Evolutionary conservation across 2,888 invertebrate genomes (phyloP).

Genomic region (Scaptodrosophila latifasciaeformis): DNA sequence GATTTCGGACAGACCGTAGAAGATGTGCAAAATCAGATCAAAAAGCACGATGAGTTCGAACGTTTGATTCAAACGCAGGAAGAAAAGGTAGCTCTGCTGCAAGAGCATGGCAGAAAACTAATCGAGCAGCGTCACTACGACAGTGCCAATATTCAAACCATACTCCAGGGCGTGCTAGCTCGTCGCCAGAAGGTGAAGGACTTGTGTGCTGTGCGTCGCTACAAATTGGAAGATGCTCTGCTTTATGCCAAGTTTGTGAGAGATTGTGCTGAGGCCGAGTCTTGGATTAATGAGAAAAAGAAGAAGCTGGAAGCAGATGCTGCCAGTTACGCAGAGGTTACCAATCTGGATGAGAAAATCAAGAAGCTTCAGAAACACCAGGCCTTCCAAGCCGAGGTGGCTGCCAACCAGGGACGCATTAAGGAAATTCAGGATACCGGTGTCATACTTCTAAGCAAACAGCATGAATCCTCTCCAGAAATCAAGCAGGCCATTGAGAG

Average conservation of each 20-base stretch:
- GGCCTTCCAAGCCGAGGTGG: slow-evolving; percentile 93
- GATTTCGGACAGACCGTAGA: slow-evolving; percentile 88
- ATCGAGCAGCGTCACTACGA: slow-evolving; percentile 94
- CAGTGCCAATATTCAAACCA: slow-evolving; percentile 84
- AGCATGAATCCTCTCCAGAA: slow-evolving; percentile 82
- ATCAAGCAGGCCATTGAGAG: slow-evolving; percentile 83
- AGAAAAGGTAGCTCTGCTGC: slow-evolving; percentile 87
- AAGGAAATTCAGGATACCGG: slow-evolving; percentile 86
- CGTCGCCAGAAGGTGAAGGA: slow-evolving; percentile 81
- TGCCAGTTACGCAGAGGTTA: slow-evolving; percentile 80
- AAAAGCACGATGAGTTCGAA: slow-evolving; percentile 96
- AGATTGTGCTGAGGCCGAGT: slow-evolving; percentile 92
- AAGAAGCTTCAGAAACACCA: slow-evolving; percentile 96
- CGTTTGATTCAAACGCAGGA: slow-evolving; percentile 90
- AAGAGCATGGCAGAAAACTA: slow-evolving; percentile 90
- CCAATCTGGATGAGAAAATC: slow-evolving; percentile 94
- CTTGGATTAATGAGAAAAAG: slow-evolving; percentile 94
- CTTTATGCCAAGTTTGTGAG: slow-evolving; percentile 93
- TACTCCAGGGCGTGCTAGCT: slow-evolving; percentile 84
- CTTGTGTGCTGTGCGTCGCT: slow-evolving; percentile 81
- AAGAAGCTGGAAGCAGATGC: slow-evolving; percentile 90
- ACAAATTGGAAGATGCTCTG: slow-evolving; percentile 84
- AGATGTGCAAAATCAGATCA: slow-evolving; percentile 90
- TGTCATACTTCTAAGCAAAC: slow-evolving; percentile 81
- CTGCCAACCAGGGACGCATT: slow-evolving; percentile 90